Evolutionary conservation across 2,888 invertebrate genomes (phyloP).

Genomic region (Hirtodrosophila cameraria): DNA sequence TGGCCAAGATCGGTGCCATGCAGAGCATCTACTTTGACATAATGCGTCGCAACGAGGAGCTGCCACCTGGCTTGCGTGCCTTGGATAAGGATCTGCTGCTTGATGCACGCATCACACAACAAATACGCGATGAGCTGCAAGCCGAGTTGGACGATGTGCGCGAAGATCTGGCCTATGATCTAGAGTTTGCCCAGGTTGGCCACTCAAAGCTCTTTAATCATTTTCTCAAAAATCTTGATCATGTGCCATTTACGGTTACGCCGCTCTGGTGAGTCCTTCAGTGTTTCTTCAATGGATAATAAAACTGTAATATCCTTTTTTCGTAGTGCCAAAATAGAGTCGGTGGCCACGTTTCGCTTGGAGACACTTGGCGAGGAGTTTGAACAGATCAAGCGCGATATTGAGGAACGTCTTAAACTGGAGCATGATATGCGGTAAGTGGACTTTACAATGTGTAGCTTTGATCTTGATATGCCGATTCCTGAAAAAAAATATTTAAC

Average conservation of each 20-base stretch:
- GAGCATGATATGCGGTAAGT: conserved; percentile 83
- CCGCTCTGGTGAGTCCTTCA: conserved; percentile 85
- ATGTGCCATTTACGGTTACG: conserved; percentile 87
- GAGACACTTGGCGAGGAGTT: conserved; percentile 87
- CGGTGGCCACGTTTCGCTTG: conserved; percentile 87
- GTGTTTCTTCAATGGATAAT: rapidly evolving
- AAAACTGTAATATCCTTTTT: neutral
- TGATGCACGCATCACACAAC: conserved; percentile 87
- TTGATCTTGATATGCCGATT: too few relatives aligned
- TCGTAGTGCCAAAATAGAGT: conserved; percentile 66
- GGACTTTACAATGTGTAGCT: too few relatives aligned
- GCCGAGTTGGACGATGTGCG: conserved; percentile 87
- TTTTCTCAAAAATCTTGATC: conserved; percentile 88
- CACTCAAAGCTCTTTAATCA: conserved; percentile 87
- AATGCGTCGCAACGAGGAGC: conserved; percentile 85
- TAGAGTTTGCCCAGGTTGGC: conserved; percentile 88
- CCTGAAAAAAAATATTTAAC: neutral
- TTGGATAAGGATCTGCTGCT: conserved; percentile 87
- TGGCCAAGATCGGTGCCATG: conserved; percentile 85
- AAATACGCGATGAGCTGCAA: conserved; percentile 86
- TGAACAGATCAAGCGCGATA: conserved; percentile 85
- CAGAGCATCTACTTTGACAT: conserved; percentile 86
- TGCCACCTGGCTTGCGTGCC: conserved; percentile 87
- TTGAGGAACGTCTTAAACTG: conserved; percentile 86
- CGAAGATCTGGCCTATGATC: conserved; percentile 88